Base-by-base conservation (phyloP, 2,888 invertebrate species). In the Hedychridium roseum region DNA sequence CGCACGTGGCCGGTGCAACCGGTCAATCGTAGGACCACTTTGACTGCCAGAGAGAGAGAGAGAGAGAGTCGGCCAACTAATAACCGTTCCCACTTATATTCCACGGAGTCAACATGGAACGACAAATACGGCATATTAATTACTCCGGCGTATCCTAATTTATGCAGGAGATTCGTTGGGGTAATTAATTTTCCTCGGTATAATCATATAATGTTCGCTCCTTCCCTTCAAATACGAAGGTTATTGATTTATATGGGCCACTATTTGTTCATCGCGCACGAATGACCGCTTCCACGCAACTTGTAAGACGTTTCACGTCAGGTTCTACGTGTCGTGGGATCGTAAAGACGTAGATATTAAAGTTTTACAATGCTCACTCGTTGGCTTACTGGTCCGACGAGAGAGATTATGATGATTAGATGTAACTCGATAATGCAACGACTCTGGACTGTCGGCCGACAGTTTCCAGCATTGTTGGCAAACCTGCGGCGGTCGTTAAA, bases 381-480 rank as follows among this genome's bases (percentile, higher is more conserved):
- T 60, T 60, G 64, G 63, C 55, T 52, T 60, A 60, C 48, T 61
- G 62, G 63, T 66, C 65, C 70, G 69, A 71, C 70, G 72, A 68
- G 68, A n/a, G n/a, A 71, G 72, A 72, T 77, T 76, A 76, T 63
- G 76, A 76, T 78, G 77, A 78, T 77, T 77, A 78, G 76, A 78
- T 76, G 76, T 77, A 78, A 76, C 75, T 73, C 67, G 76, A 74
- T 78, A 74, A 77, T 76, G 70, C 70, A 62, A n/a, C n/a, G n/a
- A n/a, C n/a, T 23, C 4, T 6, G 23, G 23, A 6, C 9, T 32
- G 14, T 28, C 9, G 27, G 7, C n/a, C 37, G 37, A 49, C 42
- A 49, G 46, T 46, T 40, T 51, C 36, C 44, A 42, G 61, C 59
- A 67, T n/a, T 71, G 68, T 68, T 64, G 67, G 70, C 56, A 57